Conservation (phyloP, 2,113 vertebrate species). For the Myiagra hebetior region DNA sequence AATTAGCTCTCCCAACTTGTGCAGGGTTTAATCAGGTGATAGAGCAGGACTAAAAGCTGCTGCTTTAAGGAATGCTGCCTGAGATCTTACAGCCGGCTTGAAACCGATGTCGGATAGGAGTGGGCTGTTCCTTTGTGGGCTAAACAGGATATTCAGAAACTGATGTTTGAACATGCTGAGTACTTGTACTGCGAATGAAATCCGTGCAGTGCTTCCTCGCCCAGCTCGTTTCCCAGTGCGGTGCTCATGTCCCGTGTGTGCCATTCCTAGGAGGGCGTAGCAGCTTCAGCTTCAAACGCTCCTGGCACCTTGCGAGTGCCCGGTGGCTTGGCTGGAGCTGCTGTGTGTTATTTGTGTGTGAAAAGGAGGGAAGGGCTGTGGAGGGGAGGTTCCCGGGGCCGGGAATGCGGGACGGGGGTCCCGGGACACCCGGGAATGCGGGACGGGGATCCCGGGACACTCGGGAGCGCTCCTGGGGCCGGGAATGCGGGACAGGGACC, state of each 20-base stretch:
- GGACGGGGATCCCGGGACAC: neutral
- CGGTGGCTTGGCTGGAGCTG: neutral
- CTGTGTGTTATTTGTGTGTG: rapidly evolving
- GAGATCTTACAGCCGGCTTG: neutral
- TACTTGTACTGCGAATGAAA: neutral
- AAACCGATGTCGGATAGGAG: neutral
- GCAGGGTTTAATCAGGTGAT: neutral
- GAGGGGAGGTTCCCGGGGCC: no score
- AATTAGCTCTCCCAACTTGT: neutral
- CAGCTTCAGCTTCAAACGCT: neutral
- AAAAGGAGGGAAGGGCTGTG: rapidly evolving
- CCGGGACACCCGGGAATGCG: neutral
- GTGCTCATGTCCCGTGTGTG: neutral
- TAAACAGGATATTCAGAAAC: neutral
- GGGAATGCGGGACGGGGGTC: no score
- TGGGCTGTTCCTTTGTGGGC: neutral
- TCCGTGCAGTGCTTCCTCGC: neutral
- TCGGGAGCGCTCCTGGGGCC: no score
- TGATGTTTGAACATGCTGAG: neutral
- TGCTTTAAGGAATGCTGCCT: neutral
- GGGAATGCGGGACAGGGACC: no score
- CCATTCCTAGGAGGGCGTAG: neutral
- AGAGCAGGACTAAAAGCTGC: neutral
- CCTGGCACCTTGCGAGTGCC: neutral
- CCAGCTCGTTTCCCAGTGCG: neutral